phyloP scores from a whole-genome alignment of 2,888 invertebrate genomes.

The Coecobrya sp. region DNA sequence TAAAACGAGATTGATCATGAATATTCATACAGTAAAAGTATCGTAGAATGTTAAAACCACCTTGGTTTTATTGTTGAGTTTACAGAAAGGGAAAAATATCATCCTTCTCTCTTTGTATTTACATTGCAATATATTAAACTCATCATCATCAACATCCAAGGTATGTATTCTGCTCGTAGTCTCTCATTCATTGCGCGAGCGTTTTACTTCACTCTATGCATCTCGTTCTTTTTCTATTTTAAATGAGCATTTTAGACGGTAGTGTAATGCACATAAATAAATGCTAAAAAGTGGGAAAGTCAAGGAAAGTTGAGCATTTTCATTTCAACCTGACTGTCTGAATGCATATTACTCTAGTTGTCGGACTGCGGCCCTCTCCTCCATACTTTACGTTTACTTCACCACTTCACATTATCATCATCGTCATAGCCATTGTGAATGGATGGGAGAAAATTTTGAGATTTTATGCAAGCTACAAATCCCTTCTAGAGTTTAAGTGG shows the following conservation, averaged over 20 bases:
- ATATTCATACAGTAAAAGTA: conserved; percentile 74
- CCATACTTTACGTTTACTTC: neutral
- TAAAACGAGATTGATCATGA: conserved; percentile 74
- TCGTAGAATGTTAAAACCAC: conserved; percentile 19
- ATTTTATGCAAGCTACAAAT: conserved; percentile 66
- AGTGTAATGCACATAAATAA: conserved; percentile 10
- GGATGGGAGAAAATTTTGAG: conserved; percentile 50
- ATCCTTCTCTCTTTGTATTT: conserved; percentile 27
- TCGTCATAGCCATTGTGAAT: conserved; percentile 21
- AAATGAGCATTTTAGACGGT: neutral
- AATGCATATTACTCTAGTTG: neutral
- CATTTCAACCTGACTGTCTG: conserved; percentile 1
- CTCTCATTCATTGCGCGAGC: neutral
- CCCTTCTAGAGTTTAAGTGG: conserved; percentile 29
- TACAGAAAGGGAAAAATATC: conserved; percentile 24
- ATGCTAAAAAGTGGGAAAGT: conserved; percentile 50
- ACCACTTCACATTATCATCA: conserved; percentile 58
- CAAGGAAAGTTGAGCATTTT: conserved; percentile 57
- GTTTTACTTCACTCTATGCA: neutral
- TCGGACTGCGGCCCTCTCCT: neutral
- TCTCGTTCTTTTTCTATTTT: neutral
- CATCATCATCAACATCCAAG: conserved; percentile 51
- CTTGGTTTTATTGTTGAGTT: conserved; percentile 32
- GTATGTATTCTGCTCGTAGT: neutral
- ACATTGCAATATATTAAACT: conserved; percentile 69